Conservation (phyloP, 2,888 invertebrate species). For the Watsonalla binaria region DNA sequence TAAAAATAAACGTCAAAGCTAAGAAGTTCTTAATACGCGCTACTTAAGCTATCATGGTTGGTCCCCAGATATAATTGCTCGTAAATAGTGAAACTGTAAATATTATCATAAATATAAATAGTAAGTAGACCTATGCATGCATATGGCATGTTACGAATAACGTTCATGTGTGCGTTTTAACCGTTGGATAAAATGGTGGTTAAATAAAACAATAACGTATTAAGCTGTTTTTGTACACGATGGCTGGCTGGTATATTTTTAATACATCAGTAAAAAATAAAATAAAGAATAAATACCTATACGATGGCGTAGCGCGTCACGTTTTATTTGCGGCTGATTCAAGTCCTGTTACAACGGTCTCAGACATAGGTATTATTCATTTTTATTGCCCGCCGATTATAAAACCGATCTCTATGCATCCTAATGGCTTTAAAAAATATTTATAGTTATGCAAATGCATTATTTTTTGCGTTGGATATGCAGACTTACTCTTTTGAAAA, state of each 20-base stretch:
- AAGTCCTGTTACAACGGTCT: slow-evolving; percentile 23
- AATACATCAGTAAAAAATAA: background rate
- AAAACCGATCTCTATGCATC: slow-evolving; percentile 18
- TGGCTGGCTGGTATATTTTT: background rate
- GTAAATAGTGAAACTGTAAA: too few species aligned
- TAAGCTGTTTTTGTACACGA: background rate
- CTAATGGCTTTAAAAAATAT: slow-evolving; percentile 1
- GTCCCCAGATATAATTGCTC: too few species aligned
- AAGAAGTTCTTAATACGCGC: too few species aligned
- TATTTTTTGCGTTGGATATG: background rate
- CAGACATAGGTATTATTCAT: slow-evolving; percentile 12
- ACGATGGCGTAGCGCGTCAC: slow-evolving; percentile 20
- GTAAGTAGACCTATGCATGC: too few species aligned
- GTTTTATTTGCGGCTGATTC: slow-evolving; percentile 16
- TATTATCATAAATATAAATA: too few species aligned
- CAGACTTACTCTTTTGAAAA: too few species aligned
- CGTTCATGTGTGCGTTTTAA: too few species aligned
- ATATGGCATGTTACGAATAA: too few species aligned
- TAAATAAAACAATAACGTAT: background rate
- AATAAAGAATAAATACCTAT: background rate
- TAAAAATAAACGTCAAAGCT: too few species aligned
- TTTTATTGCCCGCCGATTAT: slow-evolving; percentile 9
- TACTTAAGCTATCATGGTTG: too few species aligned
- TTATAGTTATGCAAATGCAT: background rate
- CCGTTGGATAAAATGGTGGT: background rate